These are phyloP conservation scores for Melieria crassipennis DNA, from an alignment of 2,888 invertebrate genomes.

Conservation along the genomic window DNA sequence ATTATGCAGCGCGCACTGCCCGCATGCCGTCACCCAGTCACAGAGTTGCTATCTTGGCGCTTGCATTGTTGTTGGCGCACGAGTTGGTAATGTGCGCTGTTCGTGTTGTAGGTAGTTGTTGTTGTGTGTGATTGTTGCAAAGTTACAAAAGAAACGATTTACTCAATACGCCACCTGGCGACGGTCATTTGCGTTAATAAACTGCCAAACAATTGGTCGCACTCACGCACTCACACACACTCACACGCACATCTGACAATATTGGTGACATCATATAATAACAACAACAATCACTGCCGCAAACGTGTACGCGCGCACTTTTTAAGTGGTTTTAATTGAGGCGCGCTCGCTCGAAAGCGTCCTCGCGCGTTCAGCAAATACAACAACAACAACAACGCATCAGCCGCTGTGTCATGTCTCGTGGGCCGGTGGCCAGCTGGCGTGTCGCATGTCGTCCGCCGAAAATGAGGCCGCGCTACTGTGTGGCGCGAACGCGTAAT, in stretches of 20 bases:
- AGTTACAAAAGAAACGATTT: slow-evolving; percentile 33
- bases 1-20: not conserved
- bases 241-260: slow-evolving; percentile 3
- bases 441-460: no score
- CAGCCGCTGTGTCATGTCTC: not conserved
- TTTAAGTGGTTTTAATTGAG: slow-evolving; percentile 64
- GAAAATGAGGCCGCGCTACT: no score
- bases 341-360: slow-evolving; percentile 32
- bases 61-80: not conserved
- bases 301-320: slow-evolving; percentile 40
- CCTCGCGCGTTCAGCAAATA: not conserved
- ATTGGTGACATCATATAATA: slow-evolving; percentile 11
- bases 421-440: not conserved
- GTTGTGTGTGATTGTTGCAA: slow-evolving; percentile 14
- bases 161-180: slow-evolving; percentile 33
- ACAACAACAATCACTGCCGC: slow-evolving; percentile 32
- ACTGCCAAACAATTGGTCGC: slow-evolving; percentile 38
- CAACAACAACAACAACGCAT: not conserved
- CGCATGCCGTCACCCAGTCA: no score
- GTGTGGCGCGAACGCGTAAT: slow-evolving; percentile 9
- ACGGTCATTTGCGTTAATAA: slow-evolving; percentile 44
- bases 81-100: not conserved
- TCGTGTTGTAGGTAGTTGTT: not conserved
- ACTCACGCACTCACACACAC: no score
- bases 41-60: not conserved